Percentiles rank a stretch among this genome's conserved stretches.
These are phyloP conservation scores for Glaucidium brasilianum DNA, from an alignment of 2,113 vertebrate genomes.

Conservation along the genomic window DNA sequence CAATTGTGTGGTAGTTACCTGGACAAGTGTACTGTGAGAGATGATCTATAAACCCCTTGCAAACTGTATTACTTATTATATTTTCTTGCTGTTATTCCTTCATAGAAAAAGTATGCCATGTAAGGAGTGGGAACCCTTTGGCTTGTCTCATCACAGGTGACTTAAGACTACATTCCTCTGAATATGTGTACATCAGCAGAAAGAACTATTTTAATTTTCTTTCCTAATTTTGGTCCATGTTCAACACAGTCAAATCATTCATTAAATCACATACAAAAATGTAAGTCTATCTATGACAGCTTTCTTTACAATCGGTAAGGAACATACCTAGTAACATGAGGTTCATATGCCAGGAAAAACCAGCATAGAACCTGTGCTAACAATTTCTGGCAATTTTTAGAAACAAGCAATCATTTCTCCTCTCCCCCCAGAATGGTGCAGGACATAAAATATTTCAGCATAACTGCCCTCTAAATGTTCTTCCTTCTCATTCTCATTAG, in stretches of 20 bases:
- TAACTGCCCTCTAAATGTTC: background rate
- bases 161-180: background rate
- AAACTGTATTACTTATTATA: background rate
- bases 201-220: background rate
- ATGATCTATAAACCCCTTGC: background rate
- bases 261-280: background rate
- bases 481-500: background rate
- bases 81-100: background rate
- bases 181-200: background rate
- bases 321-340: background rate
- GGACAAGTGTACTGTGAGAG: background rate
- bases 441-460: background rate
- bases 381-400: background rate
- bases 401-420: background rate
- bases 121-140: background rate
- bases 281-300: accelerated
- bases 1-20: background rate
- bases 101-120: background rate
- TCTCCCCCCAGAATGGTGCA: background rate
- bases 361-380: background rate
- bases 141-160: background rate
- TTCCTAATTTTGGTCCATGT: background rate
- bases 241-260: background rate
- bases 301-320: background rate
- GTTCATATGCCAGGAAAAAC: background rate